phyloP scores from a whole-genome alignment of 2,113 vertebrate genomes.

The Ctenodactylus gundi region DNA sequence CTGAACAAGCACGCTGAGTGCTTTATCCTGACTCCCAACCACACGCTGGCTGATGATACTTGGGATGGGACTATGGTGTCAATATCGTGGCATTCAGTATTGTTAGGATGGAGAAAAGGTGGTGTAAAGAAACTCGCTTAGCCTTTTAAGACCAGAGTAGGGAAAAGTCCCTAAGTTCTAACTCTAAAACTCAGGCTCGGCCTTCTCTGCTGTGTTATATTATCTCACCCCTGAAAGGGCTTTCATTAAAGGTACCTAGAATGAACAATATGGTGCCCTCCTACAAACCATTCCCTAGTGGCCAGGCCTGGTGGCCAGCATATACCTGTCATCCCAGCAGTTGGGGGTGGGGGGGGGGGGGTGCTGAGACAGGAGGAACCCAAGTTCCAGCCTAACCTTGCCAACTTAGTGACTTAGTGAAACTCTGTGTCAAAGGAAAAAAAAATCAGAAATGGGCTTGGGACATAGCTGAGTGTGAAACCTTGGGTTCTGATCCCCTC shows the following conservation, averaged over 20 bases:
- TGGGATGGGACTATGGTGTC: accelerated
- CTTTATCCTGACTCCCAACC: background rate
- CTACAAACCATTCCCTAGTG: background rate
- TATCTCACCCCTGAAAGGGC: background rate
- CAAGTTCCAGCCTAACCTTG: background rate
- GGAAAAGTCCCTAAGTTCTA: accelerated
- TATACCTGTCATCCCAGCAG: background rate
- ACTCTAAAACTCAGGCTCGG: background rate
- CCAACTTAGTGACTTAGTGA: background rate
- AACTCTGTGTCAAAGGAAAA: background rate
- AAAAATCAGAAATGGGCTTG: background rate
- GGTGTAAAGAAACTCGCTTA: background rate
- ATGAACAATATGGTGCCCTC: background rate
- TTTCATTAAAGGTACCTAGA: background rate
- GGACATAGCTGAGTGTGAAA: background rate
- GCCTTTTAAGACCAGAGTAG: accelerated
- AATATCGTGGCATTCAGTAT: accelerated
- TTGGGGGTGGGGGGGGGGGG: no score
- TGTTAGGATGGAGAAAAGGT: background rate
- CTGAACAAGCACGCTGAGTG: background rate
- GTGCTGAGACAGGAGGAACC: background rate
- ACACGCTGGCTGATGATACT: no score
- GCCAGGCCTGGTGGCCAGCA: background rate
- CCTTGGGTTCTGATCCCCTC: background rate
- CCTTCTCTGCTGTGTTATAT: background rate